Evolutionary conservation across 2,113 vertebrate genomes (phyloP).

Genomic region (Tenrec ecaudatus): DNA sequence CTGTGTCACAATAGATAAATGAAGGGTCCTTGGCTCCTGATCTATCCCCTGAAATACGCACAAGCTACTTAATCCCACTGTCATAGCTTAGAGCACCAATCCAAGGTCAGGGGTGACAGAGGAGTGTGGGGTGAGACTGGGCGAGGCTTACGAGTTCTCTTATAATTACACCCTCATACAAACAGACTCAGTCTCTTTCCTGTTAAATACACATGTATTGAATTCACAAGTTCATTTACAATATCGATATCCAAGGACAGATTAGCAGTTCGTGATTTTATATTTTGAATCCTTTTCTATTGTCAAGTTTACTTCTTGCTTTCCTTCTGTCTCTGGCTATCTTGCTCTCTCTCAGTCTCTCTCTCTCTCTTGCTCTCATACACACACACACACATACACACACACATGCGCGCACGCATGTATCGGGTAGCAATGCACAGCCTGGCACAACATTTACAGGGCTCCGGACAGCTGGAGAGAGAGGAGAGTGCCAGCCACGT

Average conservation of each 20-base stretch:
- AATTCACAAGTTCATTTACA: neutral
- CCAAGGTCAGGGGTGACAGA: neutral
- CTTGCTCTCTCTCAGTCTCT: neutral
- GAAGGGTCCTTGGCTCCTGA: constrained; percentile 64
- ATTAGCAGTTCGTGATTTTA: neutral
- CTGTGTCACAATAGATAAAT: neutral
- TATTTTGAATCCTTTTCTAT: neutral
- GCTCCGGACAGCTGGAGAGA: neutral
- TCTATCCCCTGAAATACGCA: constrained; percentile 82
- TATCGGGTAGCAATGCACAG: neutral
- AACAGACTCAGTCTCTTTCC: neutral
- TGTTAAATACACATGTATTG: neutral
- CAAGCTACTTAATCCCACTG: constrained; percentile 61
- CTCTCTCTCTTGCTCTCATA: neutral
- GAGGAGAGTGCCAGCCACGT: neutral
- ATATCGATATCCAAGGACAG: neutral
- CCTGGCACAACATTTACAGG: neutral
- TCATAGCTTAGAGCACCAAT: constrained; percentile 59
- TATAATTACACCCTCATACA: neutral
- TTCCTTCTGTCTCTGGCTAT: neutral
- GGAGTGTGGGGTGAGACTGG: constrained; percentile 49
- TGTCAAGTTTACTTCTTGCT: neutral
- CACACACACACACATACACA: neutral
- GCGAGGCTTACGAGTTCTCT: constrained; percentile 34
- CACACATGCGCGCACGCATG: neutral